phyloP scores from a whole-genome alignment of 1,140 invertebrate species.

The Hyles euphorbiae region DNA sequence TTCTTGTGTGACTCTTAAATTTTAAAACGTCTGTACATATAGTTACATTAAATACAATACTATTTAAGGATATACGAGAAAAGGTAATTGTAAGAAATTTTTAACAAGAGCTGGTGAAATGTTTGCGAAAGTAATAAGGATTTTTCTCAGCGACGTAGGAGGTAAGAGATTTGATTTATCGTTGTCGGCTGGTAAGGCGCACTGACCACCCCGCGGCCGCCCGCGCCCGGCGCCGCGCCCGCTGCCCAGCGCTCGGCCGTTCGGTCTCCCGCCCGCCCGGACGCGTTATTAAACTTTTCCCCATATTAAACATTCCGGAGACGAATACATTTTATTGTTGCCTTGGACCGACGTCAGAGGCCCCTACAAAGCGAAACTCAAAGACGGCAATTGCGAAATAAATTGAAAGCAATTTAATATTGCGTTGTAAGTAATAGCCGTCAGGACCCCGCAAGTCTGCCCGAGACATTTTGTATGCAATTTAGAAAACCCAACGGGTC shows the following conservation, averaged over 20 bases:
- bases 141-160: slow-evolving; percentile 63
- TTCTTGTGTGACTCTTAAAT: no score
- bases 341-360: slow-evolving; percentile 72
- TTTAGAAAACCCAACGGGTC: slow-evolving; percentile 44
- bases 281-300: slow-evolving; percentile 75
- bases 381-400: slow-evolving; percentile 75
- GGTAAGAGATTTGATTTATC: slow-evolving; percentile 74
- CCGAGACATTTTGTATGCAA: slow-evolving; percentile 53
- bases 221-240: slow-evolving; percentile 9
- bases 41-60: no score
- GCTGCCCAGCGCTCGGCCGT: slow-evolving; percentile 18
- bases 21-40: no score
- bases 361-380: slow-evolving; percentile 74
- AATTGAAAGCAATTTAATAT: slow-evolving; percentile 75
- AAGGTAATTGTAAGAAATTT: slow-evolving; percentile 27
- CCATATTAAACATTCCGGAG: slow-evolving; percentile 75
- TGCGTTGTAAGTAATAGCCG: slow-evolving; percentile 74
- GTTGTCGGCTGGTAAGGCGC: slow-evolving; percentile 54
- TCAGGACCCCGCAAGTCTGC: slow-evolving; percentile 55
- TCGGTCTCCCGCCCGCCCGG: slow-evolving; percentile 45
- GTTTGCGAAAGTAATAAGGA: slow-evolving; percentile 68
- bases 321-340: slow-evolving; percentile 76
- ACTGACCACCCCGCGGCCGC: slow-evolving; percentile 48
- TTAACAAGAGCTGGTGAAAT: slow-evolving; percentile 42
- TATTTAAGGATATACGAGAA: not conserved